A percentile compares a stretch with the other conserved stretches of the same genome.
These are phyloP conservation scores for Hippocampus kuda DNA, from an alignment of 2,797 vertebrate species.

Conservation along the genomic window DNA sequence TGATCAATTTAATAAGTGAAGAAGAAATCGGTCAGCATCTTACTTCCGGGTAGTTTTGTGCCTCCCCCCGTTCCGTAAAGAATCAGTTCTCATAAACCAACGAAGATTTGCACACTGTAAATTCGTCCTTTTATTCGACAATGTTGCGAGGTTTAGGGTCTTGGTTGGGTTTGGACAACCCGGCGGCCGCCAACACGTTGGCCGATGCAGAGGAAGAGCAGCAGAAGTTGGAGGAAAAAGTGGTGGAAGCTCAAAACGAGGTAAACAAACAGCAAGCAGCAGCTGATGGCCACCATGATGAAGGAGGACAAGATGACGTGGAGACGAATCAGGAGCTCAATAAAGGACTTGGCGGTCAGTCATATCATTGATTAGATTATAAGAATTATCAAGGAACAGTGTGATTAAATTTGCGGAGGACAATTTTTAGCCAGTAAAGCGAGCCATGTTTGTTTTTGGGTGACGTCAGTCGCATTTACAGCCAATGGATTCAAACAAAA, in stretches of 20 bases:
- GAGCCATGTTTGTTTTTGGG: background rate
- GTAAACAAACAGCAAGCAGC: slow-evolving; percentile 61
- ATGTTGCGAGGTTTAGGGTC: slow-evolving; percentile 62
- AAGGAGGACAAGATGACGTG: slow-evolving; percentile 4
- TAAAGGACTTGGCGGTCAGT: slow-evolving; percentile 59
- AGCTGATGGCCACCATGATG: slow-evolving; percentile 22
- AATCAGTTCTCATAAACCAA: background rate
- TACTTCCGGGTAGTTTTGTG: background rate
- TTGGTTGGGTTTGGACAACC: slow-evolving; percentile 60
- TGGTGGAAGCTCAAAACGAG: slow-evolving; percentile 59
- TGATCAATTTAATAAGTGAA: background rate
- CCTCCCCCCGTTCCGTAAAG: background rate
- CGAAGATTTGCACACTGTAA: background rate
- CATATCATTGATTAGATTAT: background rate
- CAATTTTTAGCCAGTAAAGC: background rate
- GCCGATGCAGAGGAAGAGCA: slow-evolving; percentile 23
- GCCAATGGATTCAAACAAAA: background rate
- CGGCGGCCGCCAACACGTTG: slow-evolving; percentile 11
- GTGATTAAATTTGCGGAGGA: background rate
- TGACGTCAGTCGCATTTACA: background rate
- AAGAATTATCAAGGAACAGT: background rate
- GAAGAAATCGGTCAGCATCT: background rate
- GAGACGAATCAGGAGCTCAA: slow-evolving; percentile 13
- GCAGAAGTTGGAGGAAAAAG: slow-evolving; percentile 43
- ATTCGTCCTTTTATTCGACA: background rate